phyloP scores from a whole-genome alignment of 1,140 invertebrate species.

The Orussus abietinus region DNA sequence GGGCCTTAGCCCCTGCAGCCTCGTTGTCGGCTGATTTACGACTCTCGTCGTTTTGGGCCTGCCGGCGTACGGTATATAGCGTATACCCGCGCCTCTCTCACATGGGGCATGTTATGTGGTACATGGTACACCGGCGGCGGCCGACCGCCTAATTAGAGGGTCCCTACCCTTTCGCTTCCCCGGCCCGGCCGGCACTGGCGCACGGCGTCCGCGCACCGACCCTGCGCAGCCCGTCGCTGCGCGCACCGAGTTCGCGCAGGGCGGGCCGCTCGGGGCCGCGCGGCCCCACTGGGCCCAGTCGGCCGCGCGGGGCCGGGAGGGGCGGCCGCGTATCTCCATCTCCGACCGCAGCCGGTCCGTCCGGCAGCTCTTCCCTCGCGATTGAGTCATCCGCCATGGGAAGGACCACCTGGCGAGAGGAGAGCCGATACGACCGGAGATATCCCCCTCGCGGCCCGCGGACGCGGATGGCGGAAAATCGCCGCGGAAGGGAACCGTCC shows the following conservation, averaged over 20 bases:
- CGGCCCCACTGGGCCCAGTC: too few species aligned
- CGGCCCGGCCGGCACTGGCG: not conserved
- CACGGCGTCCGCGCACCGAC: not conserved
- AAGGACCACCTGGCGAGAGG: conserved; percentile 47
- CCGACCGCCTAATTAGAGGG: conserved; percentile 41
- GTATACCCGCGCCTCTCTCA: conserved; percentile 32
- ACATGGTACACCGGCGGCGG: conserved; percentile 31
- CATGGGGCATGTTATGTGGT: conserved; percentile 36
- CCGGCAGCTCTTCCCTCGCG: conserved; percentile 43
- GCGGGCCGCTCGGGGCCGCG: too few species aligned
- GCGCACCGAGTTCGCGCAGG: too few species aligned
- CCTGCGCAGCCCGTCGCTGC: not conserved
- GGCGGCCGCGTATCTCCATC: too few species aligned
- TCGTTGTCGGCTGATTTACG: conserved; percentile 45
- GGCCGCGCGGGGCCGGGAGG: too few species aligned
- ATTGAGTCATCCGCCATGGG: conserved; percentile 47
- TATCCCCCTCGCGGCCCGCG: not conserved
- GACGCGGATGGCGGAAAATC: too few species aligned
- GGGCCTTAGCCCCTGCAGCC: conserved; percentile 20
- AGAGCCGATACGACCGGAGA: conserved; percentile 27
- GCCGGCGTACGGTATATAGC: conserved; percentile 24
- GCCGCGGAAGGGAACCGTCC: too few species aligned
- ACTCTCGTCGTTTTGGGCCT: conserved; percentile 22
- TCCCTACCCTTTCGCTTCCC: conserved; percentile 19
- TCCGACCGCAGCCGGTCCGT: too few species aligned